These are phyloP conservation scores for Bombyx mori DNA, from an alignment of 1,140 invertebrate genomes.

Conservation along the genomic window DNA sequence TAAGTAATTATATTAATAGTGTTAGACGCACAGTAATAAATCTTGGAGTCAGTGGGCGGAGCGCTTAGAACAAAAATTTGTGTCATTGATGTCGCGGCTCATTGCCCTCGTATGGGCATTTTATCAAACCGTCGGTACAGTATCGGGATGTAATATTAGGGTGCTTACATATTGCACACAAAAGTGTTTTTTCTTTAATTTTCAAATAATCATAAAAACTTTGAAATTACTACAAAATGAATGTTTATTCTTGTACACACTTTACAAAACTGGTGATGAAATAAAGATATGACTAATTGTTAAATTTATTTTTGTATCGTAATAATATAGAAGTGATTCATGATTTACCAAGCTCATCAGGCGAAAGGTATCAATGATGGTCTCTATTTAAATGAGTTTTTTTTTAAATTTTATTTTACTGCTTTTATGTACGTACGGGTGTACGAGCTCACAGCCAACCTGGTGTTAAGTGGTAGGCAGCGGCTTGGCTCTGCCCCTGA, in stretches of 20 bases:
- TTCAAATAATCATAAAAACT: neutral
- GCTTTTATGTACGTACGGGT: too few relatives aligned
- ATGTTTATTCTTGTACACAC: neutral
- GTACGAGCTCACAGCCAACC: too few relatives aligned
- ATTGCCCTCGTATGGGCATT: conserved; percentile 19
- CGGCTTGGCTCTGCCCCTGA: too few relatives aligned
- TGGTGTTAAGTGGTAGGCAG: too few relatives aligned
- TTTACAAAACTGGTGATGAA: neutral
- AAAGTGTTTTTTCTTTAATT: neutral
- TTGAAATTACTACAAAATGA: neutral
- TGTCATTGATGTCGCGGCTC: conserved; percentile 14
- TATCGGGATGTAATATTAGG: neutral
- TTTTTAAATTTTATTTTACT: too few relatives aligned
- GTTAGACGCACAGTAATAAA: too few relatives aligned
- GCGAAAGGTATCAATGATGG: too few relatives aligned
- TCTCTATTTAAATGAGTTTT: too few relatives aligned
- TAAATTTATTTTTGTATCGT: neutral
- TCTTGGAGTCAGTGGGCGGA: neutral
- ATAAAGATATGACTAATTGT: neutral
- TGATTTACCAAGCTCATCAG: too few relatives aligned
- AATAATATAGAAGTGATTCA: too few relatives aligned
- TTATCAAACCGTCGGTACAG: conserved; percentile 13
- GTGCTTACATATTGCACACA: neutral
- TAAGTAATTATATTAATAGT: too few relatives aligned
- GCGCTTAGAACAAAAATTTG: conserved; percentile 14